Evolutionary conservation across 2,797 vertebrate genomes (phyloP).

Genomic region (Sebastiscus albofasciatus): DNA sequence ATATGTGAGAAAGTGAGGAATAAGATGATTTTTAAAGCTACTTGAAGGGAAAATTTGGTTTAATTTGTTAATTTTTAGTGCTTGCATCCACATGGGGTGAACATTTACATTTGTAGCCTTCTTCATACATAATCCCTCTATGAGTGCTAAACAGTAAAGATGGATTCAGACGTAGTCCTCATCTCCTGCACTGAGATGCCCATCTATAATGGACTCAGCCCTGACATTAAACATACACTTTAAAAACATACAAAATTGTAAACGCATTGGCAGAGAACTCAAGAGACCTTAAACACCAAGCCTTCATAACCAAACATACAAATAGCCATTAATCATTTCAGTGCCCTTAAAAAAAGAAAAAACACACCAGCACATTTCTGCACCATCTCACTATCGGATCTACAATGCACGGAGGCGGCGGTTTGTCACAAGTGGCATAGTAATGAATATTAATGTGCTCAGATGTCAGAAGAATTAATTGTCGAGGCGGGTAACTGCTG

Average conservation of each 20-base stretch:
- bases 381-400: slow-evolving; percentile 42
- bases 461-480: slow-evolving; percentile 88
- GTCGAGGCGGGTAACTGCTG: slow-evolving; percentile 82
- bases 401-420: slow-evolving; percentile 45
- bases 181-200: slow-evolving; percentile 1
- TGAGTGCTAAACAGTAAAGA: background rate
- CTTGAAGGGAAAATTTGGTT: background rate
- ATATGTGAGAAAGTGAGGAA: background rate
- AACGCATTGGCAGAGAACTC: slow-evolving; percentile 25
- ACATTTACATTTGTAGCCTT: background rate
- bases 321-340: slow-evolving; percentile 57
- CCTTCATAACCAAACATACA: slow-evolving; percentile 31
- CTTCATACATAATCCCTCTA: background rate
- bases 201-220: slow-evolving; percentile 10
- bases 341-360: slow-evolving; percentile 11
- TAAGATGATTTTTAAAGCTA: background rate
- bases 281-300: slow-evolving; percentile 27
- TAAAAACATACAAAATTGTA: background rate
- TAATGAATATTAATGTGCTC: slow-evolving; percentile 91
- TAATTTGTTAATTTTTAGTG: background rate
- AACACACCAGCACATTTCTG: slow-evolving; percentile 23
- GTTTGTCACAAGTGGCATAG: slow-evolving; percentile 76
- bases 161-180: background rate
- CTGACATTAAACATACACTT: slow-evolving; percentile 16
- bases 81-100: background rate